Evolutionary conservation across 1,140 invertebrate genomes (phyloP).

Genomic region (Papilio xuthus): DNA sequence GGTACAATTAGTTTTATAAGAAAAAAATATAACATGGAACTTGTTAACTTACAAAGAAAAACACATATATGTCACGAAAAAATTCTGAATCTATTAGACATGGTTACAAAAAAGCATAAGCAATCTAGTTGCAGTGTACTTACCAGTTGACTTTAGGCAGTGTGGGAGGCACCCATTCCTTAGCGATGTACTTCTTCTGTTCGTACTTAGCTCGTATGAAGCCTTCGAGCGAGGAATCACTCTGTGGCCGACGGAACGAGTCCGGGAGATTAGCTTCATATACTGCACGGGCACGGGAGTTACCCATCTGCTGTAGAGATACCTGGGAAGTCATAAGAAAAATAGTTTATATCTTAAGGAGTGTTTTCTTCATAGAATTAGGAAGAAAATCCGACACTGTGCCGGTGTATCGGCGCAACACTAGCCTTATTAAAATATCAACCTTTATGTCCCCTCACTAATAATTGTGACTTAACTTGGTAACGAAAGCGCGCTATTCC

Average conservation of each 20-base stretch:
- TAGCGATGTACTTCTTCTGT: constrained; percentile 98
- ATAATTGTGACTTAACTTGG: no score
- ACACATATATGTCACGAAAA: no score
- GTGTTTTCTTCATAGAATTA: not conserved
- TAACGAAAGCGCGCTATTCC: no score
- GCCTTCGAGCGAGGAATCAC: constrained; percentile 94
- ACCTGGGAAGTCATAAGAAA: constrained; percentile 75
- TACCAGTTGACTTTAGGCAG: constrained; percentile 90
- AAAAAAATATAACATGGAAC: not conserved
- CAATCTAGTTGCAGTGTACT: constrained; percentile 32
- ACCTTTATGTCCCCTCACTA: no score
- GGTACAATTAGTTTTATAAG: not conserved
- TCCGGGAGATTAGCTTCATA: constrained; percentile 99
- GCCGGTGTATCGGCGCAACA: no score
- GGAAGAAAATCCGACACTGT: no score
- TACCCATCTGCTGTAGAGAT: constrained; percentile 97
- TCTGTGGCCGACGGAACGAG: constrained; percentile 96
- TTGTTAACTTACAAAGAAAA: no score
- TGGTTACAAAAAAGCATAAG: no score
- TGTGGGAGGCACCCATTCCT: constrained; percentile 96
- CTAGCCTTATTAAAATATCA: no score
- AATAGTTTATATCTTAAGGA: not conserved
- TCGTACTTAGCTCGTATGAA: constrained; percentile 99
- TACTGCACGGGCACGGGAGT: constrained; percentile 96
- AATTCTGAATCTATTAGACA: no score